Evolutionary conservation across 2,888 invertebrate genomes (phyloP), one percentile per base, ranked within the genome.

Genomic region (Linyphia triangularis): DNA sequence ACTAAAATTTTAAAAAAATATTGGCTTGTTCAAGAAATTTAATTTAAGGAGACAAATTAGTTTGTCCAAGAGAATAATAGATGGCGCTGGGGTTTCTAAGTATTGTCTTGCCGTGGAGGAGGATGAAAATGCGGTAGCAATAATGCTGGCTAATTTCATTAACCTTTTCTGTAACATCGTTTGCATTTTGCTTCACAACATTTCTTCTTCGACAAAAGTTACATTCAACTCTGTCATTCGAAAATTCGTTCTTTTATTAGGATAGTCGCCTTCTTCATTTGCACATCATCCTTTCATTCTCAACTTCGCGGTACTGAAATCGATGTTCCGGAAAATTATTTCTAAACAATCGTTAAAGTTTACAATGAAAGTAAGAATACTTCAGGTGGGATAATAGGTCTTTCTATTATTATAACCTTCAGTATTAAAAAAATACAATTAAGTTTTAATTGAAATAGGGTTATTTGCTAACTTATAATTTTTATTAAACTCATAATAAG

Each of bases 101-200:
- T 9, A 33, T 4, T 33, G 13, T 69, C 10, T 69, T 69, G 37
- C 30, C 28, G 26, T 33, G 5, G 16, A 57, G 37, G 9, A 59
- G 9, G 28, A 72, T 24, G 26, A 65, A 40, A 40, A 43, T 22
- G 30, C 26, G 28, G n/a, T 43, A 16, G n/a, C 24, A 26, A 72
- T 72, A 70, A 82, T 70, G 37, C 43, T 26, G 22, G 57, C 65
- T 83, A 83, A 83, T 83, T 83, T 73, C 73, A 83, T 73, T 83
- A 83, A 65, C 73, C 65, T 83, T 73, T 73, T 73, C 19, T 33
- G 63, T 19, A 83, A 72, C 37, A n/a, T 16, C 43, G 73, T 73
- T 40, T 59, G 59, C 40, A 57, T 37, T 72, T 63, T 83, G 33
- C 63, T 19, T 63, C 72, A 30, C 69, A 83, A 72, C 72, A 43